Base-by-base conservation (phyloP, 2,888 invertebrate species). In the Druceiella hillmani region DNA sequence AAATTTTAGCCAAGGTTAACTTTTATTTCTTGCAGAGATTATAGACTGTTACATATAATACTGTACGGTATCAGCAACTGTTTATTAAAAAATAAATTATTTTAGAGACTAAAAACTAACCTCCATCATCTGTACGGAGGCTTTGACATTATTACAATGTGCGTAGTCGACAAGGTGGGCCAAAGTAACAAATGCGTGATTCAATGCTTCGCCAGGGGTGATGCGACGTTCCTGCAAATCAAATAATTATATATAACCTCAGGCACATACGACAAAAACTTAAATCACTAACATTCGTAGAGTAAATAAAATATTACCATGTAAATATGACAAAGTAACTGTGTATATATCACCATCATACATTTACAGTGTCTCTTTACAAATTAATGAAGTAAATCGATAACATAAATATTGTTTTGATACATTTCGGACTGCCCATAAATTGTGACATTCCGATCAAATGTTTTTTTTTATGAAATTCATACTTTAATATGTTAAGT, bases 81-180 rank as follows among this genome's bases (percentile, higher is more conserved):
- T 10, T n/a, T 6, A n/a, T 27, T 5, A 27, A 4, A 4, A 10
- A 15, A 32, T 5, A 11, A 14, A 6, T 14, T 4, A 14, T 29
- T 5, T 10, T 4, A 25, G 40, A 79, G 65, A 5, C 78, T 66
- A 53, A 80, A 80, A 22, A 81, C 78, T 40, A 56, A 81, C 80
- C 73, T 97, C 95, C 95, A 97, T 97, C 87, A 95, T 94, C 62
- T 94, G 92, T 11, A 95, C 92, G 55, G 92, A 92, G 13, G 94
- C 91, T 66, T 97, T 95, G 14, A 95, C 94, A 65, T 93, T 94
- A 68, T 91, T 90, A 62, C 94, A 94, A 60, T 95, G 94, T 9
- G 93, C 92, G 66, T 94, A 97, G 64, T 97, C 95, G 3, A 93
- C 87, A 37, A 97, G 75, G 62, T 97, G 95, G 1, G 90, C 87